Conservation (phyloP, 2,797 vertebrate genomes). For the Knipowitschia caucasica region DNA sequence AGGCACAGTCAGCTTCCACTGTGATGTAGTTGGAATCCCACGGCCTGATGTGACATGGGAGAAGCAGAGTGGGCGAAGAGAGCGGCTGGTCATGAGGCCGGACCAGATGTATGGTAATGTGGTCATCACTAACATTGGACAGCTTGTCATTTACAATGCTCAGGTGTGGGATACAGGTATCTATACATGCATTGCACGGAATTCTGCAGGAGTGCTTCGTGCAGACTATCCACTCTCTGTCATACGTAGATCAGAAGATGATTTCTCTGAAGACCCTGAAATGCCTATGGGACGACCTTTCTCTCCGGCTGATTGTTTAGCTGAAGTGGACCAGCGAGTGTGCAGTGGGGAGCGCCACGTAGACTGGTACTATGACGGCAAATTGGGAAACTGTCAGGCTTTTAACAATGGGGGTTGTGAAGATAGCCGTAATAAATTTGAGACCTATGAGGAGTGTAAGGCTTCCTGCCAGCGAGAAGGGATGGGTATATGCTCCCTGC, state of each 20-base stretch:
- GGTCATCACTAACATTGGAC: conserved; percentile 95
- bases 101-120: conserved; percentile 98
- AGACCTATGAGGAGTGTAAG: conserved; percentile 90
- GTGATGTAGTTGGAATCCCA: conserved; percentile 85
- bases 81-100: conserved; percentile 88
- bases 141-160: conserved; percentile 94
- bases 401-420: conserved; percentile 86
- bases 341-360: conserved; percentile 79
- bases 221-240: conserved; percentile 93
- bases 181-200: conserved; percentile 90
- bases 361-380: conserved; percentile 87
- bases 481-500: conserved; percentile 80
- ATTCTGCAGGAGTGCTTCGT: conserved; percentile 82
- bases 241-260: conserved; percentile 68
- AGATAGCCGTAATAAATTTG: conserved; percentile 82
- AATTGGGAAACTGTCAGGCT: conserved; percentile 81
- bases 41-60: conserved; percentile 93
- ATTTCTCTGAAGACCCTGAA: conserved; percentile 71
- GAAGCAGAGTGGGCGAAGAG: conserved; percentile 85
- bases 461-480: conserved; percentile 81
- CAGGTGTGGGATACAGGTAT: conserved; percentile 89
- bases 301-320: conserved; percentile 81
- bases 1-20: conserved; percentile 92
- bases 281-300: conserved; percentile 68
- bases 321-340: conserved; percentile 71